These are phyloP conservation scores for Temnopleurus reevesii DNA, from an alignment of 53 echinoderm and acorn worm genomes.

Conservation along the genomic window DNA sequence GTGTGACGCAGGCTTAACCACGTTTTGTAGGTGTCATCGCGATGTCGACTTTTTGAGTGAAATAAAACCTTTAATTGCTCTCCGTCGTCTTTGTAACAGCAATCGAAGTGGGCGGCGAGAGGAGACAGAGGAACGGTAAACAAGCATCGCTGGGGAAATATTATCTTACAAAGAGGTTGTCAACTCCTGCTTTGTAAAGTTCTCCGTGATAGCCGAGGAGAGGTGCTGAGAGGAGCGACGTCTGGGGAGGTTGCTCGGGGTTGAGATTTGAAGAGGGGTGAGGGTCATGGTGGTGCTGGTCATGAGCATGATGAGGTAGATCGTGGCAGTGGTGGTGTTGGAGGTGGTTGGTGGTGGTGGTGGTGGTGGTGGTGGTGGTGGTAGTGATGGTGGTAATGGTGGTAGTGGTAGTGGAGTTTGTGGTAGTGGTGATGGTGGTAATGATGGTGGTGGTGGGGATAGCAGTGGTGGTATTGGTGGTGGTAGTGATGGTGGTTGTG, in stretches of 20 bases:
- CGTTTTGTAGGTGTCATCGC: not conserved
- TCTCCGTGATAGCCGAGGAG: not conserved
- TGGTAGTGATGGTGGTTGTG: no score
- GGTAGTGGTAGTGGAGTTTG: not conserved
- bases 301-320: not conserved
- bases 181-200: not conserved
- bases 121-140: not conserved
- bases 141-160: constrained; percentile 6
- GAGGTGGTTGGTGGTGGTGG: not conserved
- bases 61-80: constrained; percentile 44
- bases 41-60: constrained; percentile 12
- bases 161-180: constrained; percentile 16
- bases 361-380: not conserved
- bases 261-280: not conserved
- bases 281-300: not conserved
- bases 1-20: no score
- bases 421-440: not conserved
- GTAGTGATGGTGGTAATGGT: not conserved
- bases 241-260: not conserved
- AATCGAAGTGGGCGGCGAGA: constrained; percentile 10
- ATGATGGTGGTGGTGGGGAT: no score
- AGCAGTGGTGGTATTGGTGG: no score
- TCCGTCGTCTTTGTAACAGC: constrained; percentile 4
- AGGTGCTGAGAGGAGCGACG: not conserved
- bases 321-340: not conserved